Conservation (phyloP, 2,797 vertebrate genomes). For the Gymnothorax javanicus region DNA sequence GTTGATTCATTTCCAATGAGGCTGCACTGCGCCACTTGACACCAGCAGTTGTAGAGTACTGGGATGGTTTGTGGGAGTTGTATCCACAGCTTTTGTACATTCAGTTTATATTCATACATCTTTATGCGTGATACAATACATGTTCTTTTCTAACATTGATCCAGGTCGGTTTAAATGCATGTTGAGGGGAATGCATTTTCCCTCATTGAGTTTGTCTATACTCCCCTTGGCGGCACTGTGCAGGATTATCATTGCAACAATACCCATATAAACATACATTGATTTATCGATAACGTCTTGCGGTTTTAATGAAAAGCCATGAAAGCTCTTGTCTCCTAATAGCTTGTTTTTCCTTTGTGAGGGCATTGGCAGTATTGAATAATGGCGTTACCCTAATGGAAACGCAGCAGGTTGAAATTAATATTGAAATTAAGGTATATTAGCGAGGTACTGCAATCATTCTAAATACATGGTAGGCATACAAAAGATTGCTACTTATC, state of each 20-base stretch:
- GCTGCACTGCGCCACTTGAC: not conserved
- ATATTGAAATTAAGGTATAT: not conserved
- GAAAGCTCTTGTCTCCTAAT: not conserved
- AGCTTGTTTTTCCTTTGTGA: not conserved
- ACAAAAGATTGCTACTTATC: not conserved
- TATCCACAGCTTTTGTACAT: not conserved
- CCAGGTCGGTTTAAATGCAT: not conserved
- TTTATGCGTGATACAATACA: not conserved
- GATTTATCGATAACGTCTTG: not conserved
- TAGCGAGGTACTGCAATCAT: not conserved
- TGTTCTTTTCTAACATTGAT: not conserved
- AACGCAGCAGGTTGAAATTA: not conserved
- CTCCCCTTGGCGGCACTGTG: not conserved
- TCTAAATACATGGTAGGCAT: not conserved
- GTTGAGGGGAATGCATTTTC: not conserved
- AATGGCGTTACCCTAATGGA: slow-evolving; percentile 2
- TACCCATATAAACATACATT: not conserved
- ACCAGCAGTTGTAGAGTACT: not conserved
- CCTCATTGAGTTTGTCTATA: not conserved
- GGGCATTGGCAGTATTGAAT: not conserved
- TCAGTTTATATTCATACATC: not conserved
- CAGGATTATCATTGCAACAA: not conserved
- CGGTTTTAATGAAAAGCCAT: not conserved
- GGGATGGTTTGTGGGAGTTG: not conserved
- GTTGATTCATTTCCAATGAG: not conserved